phyloP scores from a whole-genome alignment of 2,113 vertebrate species.

The Bucco capensis region DNA sequence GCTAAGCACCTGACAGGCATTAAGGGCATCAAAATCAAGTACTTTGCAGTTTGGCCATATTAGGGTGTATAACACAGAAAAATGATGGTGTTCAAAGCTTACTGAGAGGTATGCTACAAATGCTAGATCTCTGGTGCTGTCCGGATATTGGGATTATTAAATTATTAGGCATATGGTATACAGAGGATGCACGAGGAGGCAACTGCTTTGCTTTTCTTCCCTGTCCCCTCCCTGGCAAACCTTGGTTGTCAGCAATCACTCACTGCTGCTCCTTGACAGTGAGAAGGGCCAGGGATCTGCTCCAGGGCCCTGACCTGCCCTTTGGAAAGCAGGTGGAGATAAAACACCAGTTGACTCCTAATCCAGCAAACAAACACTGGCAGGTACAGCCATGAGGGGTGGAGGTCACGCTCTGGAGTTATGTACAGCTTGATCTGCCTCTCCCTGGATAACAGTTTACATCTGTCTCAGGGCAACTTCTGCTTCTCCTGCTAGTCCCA shows the following conservation, averaged over 20 bases:
- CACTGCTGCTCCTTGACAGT: fast-evolving
- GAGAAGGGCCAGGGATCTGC: not conserved
- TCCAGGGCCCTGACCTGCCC: not conserved
- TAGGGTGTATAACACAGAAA: not conserved
- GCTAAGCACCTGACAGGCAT: not conserved
- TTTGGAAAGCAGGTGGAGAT: not conserved
- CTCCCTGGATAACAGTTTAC: not conserved
- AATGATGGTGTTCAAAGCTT: not conserved
- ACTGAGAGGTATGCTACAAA: not conserved
- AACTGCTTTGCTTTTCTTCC: not conserved
- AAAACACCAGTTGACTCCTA: not conserved
- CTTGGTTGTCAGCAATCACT: not conserved
- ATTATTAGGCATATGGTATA: not conserved
- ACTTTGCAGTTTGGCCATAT: not conserved
- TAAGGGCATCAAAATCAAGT: not conserved
- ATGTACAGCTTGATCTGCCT: not conserved
- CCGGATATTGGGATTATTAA: not conserved
- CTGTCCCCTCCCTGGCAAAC: not conserved
- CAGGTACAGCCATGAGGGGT: not conserved
- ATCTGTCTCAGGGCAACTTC: not conserved
- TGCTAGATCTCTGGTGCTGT: fast-evolving
- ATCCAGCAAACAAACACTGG: not conserved
- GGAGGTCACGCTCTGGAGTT: fast-evolving
- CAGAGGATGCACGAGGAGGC: not conserved
- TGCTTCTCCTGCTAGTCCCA: not conserved